A percentile compares a stretch with the other conserved stretches of the same genome.
These are phyloP conservation scores for Drosophila bocki DNA, from an alignment of 1,140 invertebrate genomes.

Conservation along the genomic window DNA sequence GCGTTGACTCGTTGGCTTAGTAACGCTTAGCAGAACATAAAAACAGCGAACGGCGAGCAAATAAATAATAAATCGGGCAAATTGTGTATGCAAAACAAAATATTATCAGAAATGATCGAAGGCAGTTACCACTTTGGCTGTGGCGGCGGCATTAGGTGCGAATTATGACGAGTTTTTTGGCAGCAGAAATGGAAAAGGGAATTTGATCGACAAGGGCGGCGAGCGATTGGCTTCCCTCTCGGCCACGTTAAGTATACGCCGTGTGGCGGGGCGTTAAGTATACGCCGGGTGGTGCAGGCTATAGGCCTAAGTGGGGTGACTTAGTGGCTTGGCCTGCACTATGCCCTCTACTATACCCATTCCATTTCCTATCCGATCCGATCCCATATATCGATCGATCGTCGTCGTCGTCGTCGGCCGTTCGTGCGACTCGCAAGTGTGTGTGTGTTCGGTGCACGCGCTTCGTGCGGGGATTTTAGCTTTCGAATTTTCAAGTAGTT, in stretches of 20 bases:
- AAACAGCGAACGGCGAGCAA: slow-evolving; percentile 24
- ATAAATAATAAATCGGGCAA: slow-evolving; percentile 63
- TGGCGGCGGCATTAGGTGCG: slow-evolving; percentile 54
- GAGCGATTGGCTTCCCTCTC: not conserved
- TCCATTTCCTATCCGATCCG: slow-evolving; percentile 15
- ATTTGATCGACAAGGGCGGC: slow-evolving; percentile 33
- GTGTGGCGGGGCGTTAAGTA: slow-evolving; percentile 45
- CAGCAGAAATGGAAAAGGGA: not conserved
- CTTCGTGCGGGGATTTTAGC: slow-evolving; percentile 73
- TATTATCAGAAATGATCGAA: slow-evolving; percentile 75
- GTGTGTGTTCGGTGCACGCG: slow-evolving; percentile 63
- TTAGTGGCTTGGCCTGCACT: slow-evolving; percentile 45
- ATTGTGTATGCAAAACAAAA: slow-evolving; percentile 74
- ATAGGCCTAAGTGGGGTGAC: slow-evolving; percentile 30
- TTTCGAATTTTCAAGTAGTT: slow-evolving; percentile 84
- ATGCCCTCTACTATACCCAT: slow-evolving; percentile 13
- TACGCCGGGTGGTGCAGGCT: slow-evolving; percentile 58
- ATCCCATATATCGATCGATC: slow-evolving; percentile 56
- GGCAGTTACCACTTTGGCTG: slow-evolving; percentile 56
- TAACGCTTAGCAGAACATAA: slow-evolving; percentile 10
- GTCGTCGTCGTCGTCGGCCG: slow-evolving; percentile 22
- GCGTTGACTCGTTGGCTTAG: slow-evolving; percentile 45
- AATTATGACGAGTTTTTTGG: slow-evolving; percentile 68
- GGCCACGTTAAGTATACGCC: slow-evolving; percentile 53
- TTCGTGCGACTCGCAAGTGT: slow-evolving; percentile 38